Percentiles rank a stretch among this genome's conserved stretches.
phyloP scores from a whole-genome alignment of 1,140 invertebrate genomes.

The Achatina immaculata region DNA sequence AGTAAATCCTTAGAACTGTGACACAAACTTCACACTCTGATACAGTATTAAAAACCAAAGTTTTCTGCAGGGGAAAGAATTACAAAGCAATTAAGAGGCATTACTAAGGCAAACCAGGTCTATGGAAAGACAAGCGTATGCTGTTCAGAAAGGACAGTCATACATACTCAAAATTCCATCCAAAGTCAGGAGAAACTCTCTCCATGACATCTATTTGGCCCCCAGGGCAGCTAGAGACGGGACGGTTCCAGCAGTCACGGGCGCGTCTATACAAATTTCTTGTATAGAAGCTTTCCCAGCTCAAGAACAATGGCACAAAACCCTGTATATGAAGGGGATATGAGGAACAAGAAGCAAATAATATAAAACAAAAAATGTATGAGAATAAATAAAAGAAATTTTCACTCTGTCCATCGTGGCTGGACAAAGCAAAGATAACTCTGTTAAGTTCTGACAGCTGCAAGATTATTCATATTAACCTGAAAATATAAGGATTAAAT shows the following conservation, averaged over 20 bases:
- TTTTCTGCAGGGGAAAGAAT: too few species aligned
- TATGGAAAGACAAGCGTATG: background rate
- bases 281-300: conserved; percentile 94
- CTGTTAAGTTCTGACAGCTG: background rate
- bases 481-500: background rate
- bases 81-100: too few species aligned
- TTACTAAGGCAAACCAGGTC: background rate
- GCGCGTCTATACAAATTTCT: conserved; percentile 92
- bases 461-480: background rate
- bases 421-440: background rate
- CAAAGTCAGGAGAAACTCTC: conserved; percentile 85
- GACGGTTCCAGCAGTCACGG: conserved; percentile 93
- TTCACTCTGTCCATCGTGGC: too few species aligned
- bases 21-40: too few species aligned
- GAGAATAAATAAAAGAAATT: background rate
- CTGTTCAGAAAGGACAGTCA: background rate
- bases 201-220: conserved; percentile 89
- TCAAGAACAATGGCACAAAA: conserved; percentile 39
- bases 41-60: too few species aligned
- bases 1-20: too few species aligned
- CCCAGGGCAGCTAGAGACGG: conserved; percentile 91
- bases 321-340: conserved; percentile 78
- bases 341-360: conserved; percentile 78
- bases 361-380: conserved; percentile 19
- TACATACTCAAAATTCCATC: conserved; percentile 78